Conservation (phyloP, 2,888 invertebrate species). For the Caenorhabditis wallacei region DNA sequence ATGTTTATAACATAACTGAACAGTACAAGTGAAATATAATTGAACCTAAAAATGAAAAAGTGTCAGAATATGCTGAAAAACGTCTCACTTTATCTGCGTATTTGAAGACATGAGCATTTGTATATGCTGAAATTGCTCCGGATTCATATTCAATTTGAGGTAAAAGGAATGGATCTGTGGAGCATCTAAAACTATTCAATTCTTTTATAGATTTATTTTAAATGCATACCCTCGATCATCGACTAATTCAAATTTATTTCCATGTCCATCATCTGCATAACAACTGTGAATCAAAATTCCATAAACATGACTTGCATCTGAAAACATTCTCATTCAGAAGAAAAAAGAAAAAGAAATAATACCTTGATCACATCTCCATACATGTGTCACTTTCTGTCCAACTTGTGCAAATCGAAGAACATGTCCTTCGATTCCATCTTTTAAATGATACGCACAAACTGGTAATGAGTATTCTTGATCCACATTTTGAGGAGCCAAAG, state of each 20-base stretch:
- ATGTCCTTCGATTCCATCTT: slow-evolving; percentile 73
- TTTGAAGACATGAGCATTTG: slow-evolving; percentile 82
- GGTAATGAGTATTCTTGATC: slow-evolving; percentile 82
- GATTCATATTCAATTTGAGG: slow-evolving; percentile 75
- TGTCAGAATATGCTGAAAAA: neutral
- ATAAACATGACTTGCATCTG: slow-evolving; percentile 80
- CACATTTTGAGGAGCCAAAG: slow-evolving; percentile 79
- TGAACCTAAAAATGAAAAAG: slow-evolving; percentile 71
- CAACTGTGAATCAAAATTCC: slow-evolving; percentile 83
- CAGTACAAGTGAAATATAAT: slow-evolving; percentile 83
- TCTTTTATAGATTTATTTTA: neutral
- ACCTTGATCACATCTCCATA: slow-evolving; percentile 82
- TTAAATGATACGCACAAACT: slow-evolving; percentile 80
- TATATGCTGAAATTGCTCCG: slow-evolving; percentile 70
- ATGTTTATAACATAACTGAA: slow-evolving; percentile 83
- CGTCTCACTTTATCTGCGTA: slow-evolving; percentile 80
- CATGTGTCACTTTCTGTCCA: slow-evolving; percentile 80
- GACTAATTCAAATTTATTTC: slow-evolving; percentile 82
- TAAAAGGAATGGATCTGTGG: slow-evolving; percentile 78
- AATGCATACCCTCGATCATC: slow-evolving; percentile 79
- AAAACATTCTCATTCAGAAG: slow-evolving; percentile 19
- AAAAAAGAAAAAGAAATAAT: too few species aligned
- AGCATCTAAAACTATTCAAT: slow-evolving; percentile 72
- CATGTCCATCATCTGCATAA: slow-evolving; percentile 83
- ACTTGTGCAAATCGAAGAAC: slow-evolving; percentile 74